A percentile compares a stretch with the other conserved stretches of the same genome.
phyloP scores from a whole-genome alignment of 2,888 invertebrate species.

The Hartigia nigra region DNA sequence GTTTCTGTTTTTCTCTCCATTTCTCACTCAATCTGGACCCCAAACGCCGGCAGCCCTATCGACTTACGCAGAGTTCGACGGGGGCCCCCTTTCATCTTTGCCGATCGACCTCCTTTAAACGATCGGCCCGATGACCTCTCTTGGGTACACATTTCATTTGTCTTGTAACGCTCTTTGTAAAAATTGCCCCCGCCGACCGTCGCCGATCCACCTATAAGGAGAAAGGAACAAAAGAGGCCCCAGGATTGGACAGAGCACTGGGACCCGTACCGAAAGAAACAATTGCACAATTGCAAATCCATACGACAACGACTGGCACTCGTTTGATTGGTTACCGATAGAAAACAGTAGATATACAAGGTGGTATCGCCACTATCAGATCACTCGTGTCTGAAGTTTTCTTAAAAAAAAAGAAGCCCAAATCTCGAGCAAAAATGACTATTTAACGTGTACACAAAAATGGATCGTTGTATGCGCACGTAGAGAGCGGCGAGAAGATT shows the following conservation, averaged over 20 bases:
- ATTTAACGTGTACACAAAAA: neutral
- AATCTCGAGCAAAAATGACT: neutral
- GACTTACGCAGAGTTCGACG: constrained; percentile 3
- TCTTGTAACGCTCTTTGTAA: constrained; percentile 36
- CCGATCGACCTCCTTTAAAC: constrained; percentile 46
- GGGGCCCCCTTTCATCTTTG: constrained; percentile 48
- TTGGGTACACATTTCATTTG: constrained; percentile 50
- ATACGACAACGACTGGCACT: neutral
- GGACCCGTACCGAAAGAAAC: neutral
- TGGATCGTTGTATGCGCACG: neutral
- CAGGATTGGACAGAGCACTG: neutral
- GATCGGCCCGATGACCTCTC: constrained; percentile 45
- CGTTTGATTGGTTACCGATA: neutral
- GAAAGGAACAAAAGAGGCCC: neutral
- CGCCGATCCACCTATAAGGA: neutral
- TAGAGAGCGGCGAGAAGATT: constrained; percentile 56
- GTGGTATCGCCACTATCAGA: neutral
- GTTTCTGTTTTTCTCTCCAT: neutral
- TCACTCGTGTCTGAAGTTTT: neutral
- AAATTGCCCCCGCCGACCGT: neutral
- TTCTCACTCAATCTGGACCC: neutral
- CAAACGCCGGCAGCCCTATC: constrained; percentile 13
- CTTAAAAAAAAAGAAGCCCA: neutral
- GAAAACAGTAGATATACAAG: neutral
- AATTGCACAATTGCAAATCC: neutral